A percentile compares a stretch with the other conserved stretches of the same genome.
Conservation (phyloP, 2,797 vertebrate genomes). For the Amniataba percoides region DNA sequence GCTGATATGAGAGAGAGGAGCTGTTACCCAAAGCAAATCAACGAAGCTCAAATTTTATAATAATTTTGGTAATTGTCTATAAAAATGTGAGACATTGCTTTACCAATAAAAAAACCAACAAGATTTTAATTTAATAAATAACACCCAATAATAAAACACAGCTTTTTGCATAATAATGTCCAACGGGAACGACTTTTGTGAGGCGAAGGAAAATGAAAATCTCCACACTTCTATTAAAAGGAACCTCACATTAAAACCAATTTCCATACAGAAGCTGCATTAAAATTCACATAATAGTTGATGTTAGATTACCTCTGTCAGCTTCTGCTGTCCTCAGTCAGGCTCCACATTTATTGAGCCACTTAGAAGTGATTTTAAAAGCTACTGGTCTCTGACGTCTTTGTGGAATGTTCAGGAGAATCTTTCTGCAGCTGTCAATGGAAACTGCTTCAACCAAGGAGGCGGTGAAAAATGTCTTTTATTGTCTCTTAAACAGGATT, state of each 20-base stretch:
- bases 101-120: neutral
- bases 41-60: neutral
- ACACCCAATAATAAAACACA: neutral
- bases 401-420: neutral
- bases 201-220: neutral
- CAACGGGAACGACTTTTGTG: neutral
- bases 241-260: neutral
- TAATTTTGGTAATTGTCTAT: neutral
- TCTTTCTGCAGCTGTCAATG: neutral
- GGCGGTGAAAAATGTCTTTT: constrained; percentile 3
- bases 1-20: neutral
- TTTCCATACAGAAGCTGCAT: neutral
- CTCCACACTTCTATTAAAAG: neutral
- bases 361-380: neutral
- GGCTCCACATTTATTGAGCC: constrained; percentile 13
- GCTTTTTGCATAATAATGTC: neutral
- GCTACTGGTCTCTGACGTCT: neutral
- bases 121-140: neutral
- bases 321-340: neutral
- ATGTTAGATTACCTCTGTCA: neutral
- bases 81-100: neutral
- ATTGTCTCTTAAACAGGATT: neutral
- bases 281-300: neutral
- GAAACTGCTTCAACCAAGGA: neutral
- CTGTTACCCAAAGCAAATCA: constrained; percentile 17